phyloP scores from a whole-genome alignment of 1,140 invertebrate species.

The Micrasema longulum region DNA sequence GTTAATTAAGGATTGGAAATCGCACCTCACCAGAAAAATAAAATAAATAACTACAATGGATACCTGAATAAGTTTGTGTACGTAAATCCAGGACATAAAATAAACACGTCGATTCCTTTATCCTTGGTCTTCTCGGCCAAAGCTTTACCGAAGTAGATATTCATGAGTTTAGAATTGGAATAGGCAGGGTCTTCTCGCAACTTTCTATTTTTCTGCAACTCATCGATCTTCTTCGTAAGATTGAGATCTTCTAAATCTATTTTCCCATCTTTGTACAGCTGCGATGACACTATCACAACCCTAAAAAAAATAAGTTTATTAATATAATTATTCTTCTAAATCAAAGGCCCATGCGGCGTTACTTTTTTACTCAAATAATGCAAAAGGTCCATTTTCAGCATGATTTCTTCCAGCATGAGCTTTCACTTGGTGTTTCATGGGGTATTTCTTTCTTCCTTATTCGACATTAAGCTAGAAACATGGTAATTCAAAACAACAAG shows the following conservation, averaged over 20 bases:
- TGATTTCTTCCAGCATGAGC: no score
- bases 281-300: constrained; percentile 69
- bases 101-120: constrained; percentile 77
- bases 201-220: constrained; percentile 57
- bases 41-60: no score
- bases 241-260: constrained; percentile 81
- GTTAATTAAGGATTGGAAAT: no score
- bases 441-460: neutral
- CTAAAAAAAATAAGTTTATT: constrained; percentile 57
- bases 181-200: constrained; percentile 71
- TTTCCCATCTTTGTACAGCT: constrained; percentile 65
- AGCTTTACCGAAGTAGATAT: constrained; percentile 76
- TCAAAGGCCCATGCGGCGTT: neutral
- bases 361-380: neutral
- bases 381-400: neutral
- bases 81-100: constrained; percentile 87
- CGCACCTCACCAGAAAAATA: no score
- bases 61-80: constrained; percentile 76
- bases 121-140: constrained; percentile 71
- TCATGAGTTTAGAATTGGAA: constrained; percentile 83
- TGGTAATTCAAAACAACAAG: no score
- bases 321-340: neutral
- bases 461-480: no score
- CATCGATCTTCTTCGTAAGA: constrained; percentile 61
- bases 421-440: neutral